phyloP scores from a whole-genome alignment of 1,140 invertebrate species.

The Apis dorsata region DNA sequence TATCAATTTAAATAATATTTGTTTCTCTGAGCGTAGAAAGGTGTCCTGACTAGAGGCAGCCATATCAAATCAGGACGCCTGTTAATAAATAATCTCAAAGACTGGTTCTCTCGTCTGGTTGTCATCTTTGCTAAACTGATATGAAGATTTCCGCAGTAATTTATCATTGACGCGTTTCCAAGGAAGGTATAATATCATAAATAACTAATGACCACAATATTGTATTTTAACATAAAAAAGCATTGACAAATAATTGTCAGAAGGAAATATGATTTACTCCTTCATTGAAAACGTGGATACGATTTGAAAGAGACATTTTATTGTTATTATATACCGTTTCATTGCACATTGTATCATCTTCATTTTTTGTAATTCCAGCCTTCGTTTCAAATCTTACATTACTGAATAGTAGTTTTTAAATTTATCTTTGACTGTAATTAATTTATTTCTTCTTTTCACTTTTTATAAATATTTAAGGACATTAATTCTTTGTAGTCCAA shows the following conservation, averaged over 20 bases:
- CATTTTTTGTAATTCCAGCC: constrained; percentile 13
- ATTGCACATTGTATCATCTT: background rate
- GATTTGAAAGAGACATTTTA: constrained; percentile 3
- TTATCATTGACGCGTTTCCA: background rate
- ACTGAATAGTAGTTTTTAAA: too few species aligned
- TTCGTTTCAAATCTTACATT: background rate
- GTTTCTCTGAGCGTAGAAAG: background rate
- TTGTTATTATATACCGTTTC: constrained; percentile 1
- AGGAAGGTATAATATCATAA: background rate
- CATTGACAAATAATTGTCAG: background rate
- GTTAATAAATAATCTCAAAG: too few species aligned
- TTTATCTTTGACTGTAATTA: background rate
- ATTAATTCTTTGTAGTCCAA: background rate
- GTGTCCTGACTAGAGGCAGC: constrained; percentile 63
- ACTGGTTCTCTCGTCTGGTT: background rate
- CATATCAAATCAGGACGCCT: constrained; percentile 61
- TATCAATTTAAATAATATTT: background rate
- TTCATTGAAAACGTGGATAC: constrained; percentile 2
- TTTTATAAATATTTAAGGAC: background rate
- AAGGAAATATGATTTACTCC: background rate
- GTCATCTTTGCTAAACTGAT: background rate
- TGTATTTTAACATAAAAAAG: background rate
- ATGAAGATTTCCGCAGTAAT: constrained; percentile 4
- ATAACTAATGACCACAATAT: background rate
- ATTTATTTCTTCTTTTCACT: background rate